Conservation (phyloP, 2,888 invertebrate genomes). For the Ectemnius lituratus region DNA sequence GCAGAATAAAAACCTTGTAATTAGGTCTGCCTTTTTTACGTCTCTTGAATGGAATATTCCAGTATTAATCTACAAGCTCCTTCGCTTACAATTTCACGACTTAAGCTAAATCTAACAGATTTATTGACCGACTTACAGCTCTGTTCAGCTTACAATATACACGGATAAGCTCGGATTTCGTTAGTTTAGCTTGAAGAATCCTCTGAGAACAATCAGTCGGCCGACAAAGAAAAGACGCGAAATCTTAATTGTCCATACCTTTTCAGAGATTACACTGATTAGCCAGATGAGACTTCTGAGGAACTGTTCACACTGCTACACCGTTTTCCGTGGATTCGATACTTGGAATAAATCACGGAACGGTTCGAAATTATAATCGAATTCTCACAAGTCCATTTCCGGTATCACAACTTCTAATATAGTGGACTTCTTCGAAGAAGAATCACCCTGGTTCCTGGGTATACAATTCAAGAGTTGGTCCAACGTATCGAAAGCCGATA, state of each 20-base stretch:
- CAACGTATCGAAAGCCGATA: not conserved
- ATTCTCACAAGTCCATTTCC: no score
- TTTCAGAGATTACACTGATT: constrained; percentile 10
- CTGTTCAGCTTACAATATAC: not conserved
- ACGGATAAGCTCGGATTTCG: constrained; percentile 5
- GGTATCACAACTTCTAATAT: no score
- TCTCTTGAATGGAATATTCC: no score
- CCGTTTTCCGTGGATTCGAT: not conserved
- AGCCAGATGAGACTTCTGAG: constrained; percentile 23
- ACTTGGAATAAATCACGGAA: no score
- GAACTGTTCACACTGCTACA: constrained; percentile 11
- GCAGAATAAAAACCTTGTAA: no score
- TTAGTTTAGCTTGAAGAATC: not conserved
- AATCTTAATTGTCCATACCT: constrained; percentile 32
- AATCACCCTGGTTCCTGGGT: not conserved
- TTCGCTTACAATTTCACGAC: no score
- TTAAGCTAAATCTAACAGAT: no score
- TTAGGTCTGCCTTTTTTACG: no score
- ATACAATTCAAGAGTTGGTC: not conserved
- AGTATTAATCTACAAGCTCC: no score
- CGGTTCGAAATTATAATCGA: no score
- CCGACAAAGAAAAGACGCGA: not conserved
- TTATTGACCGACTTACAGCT: no score
- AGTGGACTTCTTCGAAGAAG: not conserved
- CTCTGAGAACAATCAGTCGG: not conserved